A percentile compares a stretch with the other conserved stretches of the same genome.
These are phyloP conservation scores for Mixornis gularis DNA, from an alignment of 2,113 vertebrate species.

Conservation along the genomic window DNA sequence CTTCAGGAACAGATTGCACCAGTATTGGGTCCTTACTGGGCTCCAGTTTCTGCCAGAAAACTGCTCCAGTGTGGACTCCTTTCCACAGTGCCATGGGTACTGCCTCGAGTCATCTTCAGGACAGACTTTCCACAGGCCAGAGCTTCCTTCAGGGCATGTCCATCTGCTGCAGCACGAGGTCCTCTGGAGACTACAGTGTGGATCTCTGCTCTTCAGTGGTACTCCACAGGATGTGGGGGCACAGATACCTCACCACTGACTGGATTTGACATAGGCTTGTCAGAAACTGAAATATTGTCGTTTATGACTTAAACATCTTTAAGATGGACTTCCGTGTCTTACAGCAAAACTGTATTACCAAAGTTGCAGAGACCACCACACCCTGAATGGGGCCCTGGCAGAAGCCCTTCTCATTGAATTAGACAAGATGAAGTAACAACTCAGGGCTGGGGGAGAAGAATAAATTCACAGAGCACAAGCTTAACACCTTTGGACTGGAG, in stretches of 20 bases:
- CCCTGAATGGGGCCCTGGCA: not conserved
- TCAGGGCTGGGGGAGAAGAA: not conserved
- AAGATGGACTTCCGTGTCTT: too few species aligned
- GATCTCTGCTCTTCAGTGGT: not conserved
- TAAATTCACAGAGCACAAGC: too few species aligned
- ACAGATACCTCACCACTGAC: not conserved
- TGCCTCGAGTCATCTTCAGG: not conserved
- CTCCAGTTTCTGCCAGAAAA: not conserved
- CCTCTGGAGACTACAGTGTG: rapidly evolving
- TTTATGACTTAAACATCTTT: not conserved
- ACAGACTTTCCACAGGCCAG: rapidly evolving
- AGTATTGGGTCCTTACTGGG: rapidly evolving
- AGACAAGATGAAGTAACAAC: not conserved
- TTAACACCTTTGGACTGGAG: not conserved
- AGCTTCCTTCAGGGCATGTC: not conserved
- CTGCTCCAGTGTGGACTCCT: rapidly evolving
- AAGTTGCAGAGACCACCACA: not conserved
- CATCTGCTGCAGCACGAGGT: not conserved
- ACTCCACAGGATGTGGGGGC: rapidly evolving
- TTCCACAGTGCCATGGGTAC: not conserved
- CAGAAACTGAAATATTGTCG: not conserved
- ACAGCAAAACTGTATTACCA: too few species aligned
- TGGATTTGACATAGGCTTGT: not conserved
- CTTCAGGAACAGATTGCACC: not conserved
- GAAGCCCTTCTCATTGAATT: not conserved